phyloP scores from a whole-genome alignment of 53 echinoderm and acorn worm genomes.

The Pentamera pediparva region DNA sequence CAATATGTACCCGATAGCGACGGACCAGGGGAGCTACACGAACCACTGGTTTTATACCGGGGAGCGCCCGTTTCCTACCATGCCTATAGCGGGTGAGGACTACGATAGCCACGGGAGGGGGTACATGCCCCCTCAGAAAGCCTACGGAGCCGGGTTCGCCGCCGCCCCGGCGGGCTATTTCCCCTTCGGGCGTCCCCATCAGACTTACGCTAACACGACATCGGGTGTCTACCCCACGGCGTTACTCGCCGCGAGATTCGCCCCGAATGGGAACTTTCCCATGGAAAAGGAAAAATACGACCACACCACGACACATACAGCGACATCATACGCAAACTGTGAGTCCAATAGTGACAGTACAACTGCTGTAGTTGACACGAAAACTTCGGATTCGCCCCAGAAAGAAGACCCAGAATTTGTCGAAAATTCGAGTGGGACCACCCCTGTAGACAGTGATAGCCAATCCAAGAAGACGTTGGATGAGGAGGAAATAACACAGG shows the following conservation, averaged over 20 bases:
- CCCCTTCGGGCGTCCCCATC: constrained; percentile 39
- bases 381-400: constrained; percentile 2
- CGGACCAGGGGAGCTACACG: constrained; percentile 66
- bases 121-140: constrained; percentile 66
- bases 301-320: constrained; percentile 14
- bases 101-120: constrained; percentile 56
- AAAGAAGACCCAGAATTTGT: constrained; percentile 20
- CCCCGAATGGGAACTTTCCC: constrained; percentile 32
- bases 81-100: constrained; percentile 57
- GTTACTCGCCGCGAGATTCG: constrained; percentile 16
- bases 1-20: constrained; percentile 80
- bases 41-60: constrained; percentile 76
- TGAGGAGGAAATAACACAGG: constrained; percentile 3
- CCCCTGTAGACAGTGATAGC: constrained; percentile 22
- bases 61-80: constrained; percentile 53
- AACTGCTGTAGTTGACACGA: constrained; percentile 11
- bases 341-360: constrained; percentile 8
- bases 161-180: constrained; percentile 50
- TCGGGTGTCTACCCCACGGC: constrained; percentile 28
- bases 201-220: constrained; percentile 41
- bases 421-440: constrained; percentile 32
- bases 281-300: constrained; percentile 34
- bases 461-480: constrained; percentile 15
- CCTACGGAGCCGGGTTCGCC: constrained; percentile 46
- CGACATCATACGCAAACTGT: constrained; percentile 25